Percentiles rank a stretch among this genome's conserved stretches.
These are phyloP conservation scores for Paedocypris micromegethes DNA, from an alignment of 2,797 vertebrate species.

Conservation along the genomic window DNA sequence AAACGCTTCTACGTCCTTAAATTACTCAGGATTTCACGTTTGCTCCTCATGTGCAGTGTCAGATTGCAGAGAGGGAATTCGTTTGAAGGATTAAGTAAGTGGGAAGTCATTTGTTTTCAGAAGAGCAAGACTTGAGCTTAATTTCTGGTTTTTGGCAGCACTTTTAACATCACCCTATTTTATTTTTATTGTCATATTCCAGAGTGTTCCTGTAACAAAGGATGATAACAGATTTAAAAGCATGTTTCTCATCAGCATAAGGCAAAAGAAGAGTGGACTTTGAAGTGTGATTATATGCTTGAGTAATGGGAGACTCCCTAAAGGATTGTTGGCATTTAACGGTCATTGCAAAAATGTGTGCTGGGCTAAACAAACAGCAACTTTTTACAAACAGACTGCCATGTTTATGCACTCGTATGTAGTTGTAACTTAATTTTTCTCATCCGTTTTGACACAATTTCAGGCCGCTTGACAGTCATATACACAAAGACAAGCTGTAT, in stretches of 20 bases:
- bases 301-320: slow-evolving; percentile 34
- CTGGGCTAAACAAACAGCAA: slow-evolving; percentile 24
- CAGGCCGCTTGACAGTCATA: slow-evolving; percentile 65
- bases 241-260: slow-evolving; percentile 13
- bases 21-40: slow-evolving; percentile 21
- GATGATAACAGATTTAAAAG: slow-evolving; percentile 43
- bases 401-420: slow-evolving; percentile 55
- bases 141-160: slow-evolving; percentile 30
- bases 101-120: slow-evolving; percentile 10
- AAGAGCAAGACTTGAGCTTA: slow-evolving; percentile 10
- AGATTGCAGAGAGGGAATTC: slow-evolving; percentile 36
- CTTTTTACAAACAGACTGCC: slow-evolving; percentile 40
- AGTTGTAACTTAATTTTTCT: slow-evolving; percentile 61
- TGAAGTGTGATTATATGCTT: slow-evolving; percentile 37
- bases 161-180: slow-evolving; percentile 33
- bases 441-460: slow-evolving; percentile 65
- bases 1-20: slow-evolving; percentile 46
- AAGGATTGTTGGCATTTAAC: slow-evolving; percentile 41
- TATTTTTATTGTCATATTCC: slow-evolving; percentile 40
- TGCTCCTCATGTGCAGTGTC: slow-evolving; percentile 18
- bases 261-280: slow-evolving; percentile 18
- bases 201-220: slow-evolving; percentile 30
- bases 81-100: slow-evolving; percentile 29
- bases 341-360: slow-evolving; percentile 38
- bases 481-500: slow-evolving; percentile 73